Percentiles rank a stretch among this genome's conserved stretches.
Conservation (phyloP, 2,797 vertebrate genomes). For the Iguana delicatissima region DNA sequence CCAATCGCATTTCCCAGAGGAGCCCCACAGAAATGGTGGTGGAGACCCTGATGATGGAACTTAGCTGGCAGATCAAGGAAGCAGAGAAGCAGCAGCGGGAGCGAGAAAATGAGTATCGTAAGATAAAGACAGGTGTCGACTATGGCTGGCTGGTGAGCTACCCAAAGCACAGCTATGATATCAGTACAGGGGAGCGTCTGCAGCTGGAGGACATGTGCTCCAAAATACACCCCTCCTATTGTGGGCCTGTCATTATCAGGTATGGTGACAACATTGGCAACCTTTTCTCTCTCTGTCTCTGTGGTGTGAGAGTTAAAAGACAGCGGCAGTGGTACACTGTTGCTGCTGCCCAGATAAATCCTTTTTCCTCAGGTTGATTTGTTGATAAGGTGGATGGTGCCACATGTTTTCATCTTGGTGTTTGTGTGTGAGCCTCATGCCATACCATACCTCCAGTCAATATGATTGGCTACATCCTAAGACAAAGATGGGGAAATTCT, state of each 20-base stretch:
- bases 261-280: conserved; percentile 66
- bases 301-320: accelerated
- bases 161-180: conserved; percentile 84
- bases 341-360: neutral
- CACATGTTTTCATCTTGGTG: neutral
- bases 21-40: conserved; percentile 90
- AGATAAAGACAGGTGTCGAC: conserved; percentile 91
- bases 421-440: neutral
- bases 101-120: conserved; percentile 85
- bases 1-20: conserved; percentile 80
- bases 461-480: no score
- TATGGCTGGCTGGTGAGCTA: conserved; percentile 95
- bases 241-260: conserved; percentile 93
- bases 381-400: neutral
- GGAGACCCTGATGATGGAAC: conserved; percentile 96
- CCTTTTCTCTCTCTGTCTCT: neutral
- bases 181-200: conserved; percentile 89
- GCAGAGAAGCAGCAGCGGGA: conserved; percentile 89
- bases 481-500: no score
- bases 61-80: conserved; percentile 93
- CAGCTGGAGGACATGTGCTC: conserved; percentile 92
- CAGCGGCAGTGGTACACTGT: neutral
- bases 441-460: no score
- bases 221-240: conserved; percentile 92
- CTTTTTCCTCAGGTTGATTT: neutral